Conservation (phyloP, 2,888 invertebrate genomes). For the Leptarthrus brevirostris region DNA sequence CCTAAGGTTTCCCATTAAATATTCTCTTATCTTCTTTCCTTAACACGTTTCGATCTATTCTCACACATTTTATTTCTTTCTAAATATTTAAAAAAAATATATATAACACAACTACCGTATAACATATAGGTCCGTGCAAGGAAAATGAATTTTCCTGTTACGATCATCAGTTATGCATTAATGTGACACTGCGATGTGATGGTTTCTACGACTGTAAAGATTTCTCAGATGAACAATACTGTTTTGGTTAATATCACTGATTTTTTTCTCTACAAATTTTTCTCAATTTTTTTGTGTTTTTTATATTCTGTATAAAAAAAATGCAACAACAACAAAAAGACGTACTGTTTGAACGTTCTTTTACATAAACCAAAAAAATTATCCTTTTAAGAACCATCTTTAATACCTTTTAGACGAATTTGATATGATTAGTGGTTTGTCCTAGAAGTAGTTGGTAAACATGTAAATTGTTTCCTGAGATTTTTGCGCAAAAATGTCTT, state of each 20-base stretch:
- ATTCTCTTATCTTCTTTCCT: background rate
- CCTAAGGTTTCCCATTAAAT: background rate
- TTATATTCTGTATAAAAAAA: background rate
- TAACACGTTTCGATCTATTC: slow-evolving; percentile 29
- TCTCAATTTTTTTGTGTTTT: slow-evolving; percentile 51
- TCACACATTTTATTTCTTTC: slow-evolving; percentile 34
- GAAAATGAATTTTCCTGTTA: slow-evolving; percentile 77
- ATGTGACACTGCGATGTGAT: slow-evolving; percentile 83
- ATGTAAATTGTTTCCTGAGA: slow-evolving; percentile 19
- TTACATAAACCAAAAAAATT: background rate
- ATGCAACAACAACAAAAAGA: background rate
- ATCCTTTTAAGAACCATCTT: too few relatives aligned
- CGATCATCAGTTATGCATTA: slow-evolving; percentile 82
- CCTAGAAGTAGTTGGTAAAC: slow-evolving; percentile 12
- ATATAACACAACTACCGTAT: slow-evolving; percentile 42
- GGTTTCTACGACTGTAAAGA: slow-evolving; percentile 90
- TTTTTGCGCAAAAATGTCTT: slow-evolving; percentile 19
- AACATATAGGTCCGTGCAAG: slow-evolving; percentile 68
- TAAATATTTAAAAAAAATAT: slow-evolving; percentile 11
- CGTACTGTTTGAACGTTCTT: background rate
- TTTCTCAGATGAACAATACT: slow-evolving; percentile 91
- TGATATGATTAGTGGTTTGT: slow-evolving; percentile 25
- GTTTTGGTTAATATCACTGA: slow-evolving; percentile 70
- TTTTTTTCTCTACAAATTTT: slow-evolving; percentile 49
- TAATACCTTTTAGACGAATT: background rate